Evolutionary conservation across 2,797 vertebrate species (phyloP).

Genomic region (Pipistrellus kuhlii): DNA sequence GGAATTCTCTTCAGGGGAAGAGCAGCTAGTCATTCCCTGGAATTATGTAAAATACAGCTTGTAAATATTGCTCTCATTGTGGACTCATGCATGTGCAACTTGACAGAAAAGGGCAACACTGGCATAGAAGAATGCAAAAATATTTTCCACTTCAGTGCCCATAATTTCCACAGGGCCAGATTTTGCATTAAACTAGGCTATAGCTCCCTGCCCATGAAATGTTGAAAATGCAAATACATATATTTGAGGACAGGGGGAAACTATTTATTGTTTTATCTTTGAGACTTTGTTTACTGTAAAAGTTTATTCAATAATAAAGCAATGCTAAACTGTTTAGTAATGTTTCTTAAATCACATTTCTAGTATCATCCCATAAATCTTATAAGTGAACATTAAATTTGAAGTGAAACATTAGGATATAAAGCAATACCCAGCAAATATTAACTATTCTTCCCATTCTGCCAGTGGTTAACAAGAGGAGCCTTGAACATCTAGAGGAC

Average conservation of each 20-base stretch:
- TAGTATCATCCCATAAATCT: background rate
- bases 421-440: background rate
- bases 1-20: conserved; percentile 83
- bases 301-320: conserved; percentile 39
- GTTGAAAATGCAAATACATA: conserved; percentile 16
- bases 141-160: conserved; percentile 68
- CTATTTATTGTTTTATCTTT: background rate
- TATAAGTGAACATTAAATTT: conserved; percentile 50
- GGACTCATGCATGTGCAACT: conserved; percentile 17
- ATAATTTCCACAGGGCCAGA: conserved; percentile 60
- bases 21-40: conserved; percentile 69
- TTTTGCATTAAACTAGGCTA: conserved; percentile 6
- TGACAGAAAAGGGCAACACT: conserved; percentile 59
- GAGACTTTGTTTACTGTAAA: background rate
- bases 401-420: conserved; percentile 31
- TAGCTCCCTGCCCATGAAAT: background rate
- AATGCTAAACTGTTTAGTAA: conserved; percentile 50
- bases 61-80: conserved; percentile 68
- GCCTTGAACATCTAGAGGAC: background rate
- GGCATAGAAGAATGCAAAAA: conserved; percentile 38
- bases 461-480: background rate
- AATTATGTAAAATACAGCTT: conserved; percentile 74
- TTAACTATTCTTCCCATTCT: background rate
- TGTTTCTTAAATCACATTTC: conserved; percentile 45
- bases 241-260: background rate